Evolutionary conservation across 2,797 vertebrate genomes (phyloP), one percentile per base, ranked within the genome.

Genomic region (Lycodopsis pacificus): DNA sequence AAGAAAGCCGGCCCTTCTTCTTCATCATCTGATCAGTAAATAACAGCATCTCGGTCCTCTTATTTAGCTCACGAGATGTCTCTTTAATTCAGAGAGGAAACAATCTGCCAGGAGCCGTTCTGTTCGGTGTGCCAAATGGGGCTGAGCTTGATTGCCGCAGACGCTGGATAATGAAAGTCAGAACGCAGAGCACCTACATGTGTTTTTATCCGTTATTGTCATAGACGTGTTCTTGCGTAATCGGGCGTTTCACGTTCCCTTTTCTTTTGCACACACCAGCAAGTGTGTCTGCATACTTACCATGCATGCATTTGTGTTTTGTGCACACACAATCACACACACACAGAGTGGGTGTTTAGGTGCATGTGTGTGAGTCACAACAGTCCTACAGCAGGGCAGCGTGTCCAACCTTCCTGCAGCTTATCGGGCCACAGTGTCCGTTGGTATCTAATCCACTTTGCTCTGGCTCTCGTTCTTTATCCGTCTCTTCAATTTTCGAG

Each of bases 361-460:
- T 70, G 56, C 30, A 59, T 59, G 6, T 59, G 34, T 75, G 79
- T 76, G 80, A 81, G 85, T 83, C 72, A 77, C 63, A 81, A 68
- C 78, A 69, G 54, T 72, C 67, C 80, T 82, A 83, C 85, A 81
- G 80, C 68, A 82, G 84, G 68, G 65, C 77, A 73, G 72, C 75
- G 17, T 82, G 81, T 87, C 73, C 85, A 89, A 69, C 79, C 79
- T 82, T 75, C 64, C 74, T 82, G 86, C 82, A 86, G 88, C 80
- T 93, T 88, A 89, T 82, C 82, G 11, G 88, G 74, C 79, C 69
- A 67, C 78, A 65, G 76, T 34, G 78, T 85, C 80, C 71, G 19
- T 85, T 70, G 80, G 82, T 81, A 72, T 86, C 81, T 94, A 92
- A 93, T 93, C 87, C 85, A 92, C 83, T 93, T 89, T 89, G 82